phyloP scores from a whole-genome alignment of 1,140 invertebrate species.

The Ladona fulva region DNA sequence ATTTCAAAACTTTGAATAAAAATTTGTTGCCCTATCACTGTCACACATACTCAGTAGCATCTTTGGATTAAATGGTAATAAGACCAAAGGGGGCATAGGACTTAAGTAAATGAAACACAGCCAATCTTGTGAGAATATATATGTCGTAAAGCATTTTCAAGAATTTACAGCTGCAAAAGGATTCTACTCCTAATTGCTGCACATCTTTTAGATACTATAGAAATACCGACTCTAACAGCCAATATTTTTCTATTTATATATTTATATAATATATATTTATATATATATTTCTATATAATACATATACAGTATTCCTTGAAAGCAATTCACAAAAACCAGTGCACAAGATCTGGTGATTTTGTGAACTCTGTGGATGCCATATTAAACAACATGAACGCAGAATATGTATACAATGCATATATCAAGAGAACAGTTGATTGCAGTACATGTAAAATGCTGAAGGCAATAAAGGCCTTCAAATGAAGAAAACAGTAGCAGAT shows the following conservation, averaged over 20 bases:
- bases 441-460: background rate
- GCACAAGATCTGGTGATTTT: background rate
- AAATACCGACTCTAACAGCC: no score
- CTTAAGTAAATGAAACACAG: background rate
- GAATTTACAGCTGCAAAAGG: constrained; percentile 9
- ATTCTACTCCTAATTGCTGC: background rate
- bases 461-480: background rate
- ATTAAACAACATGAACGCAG: background rate
- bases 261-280: no score
- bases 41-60: no score
- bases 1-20: no score
- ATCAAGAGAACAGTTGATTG: background rate
- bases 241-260: no score
- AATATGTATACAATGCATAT: background rate
- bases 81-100: no score
- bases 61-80: no score
- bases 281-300: background rate
- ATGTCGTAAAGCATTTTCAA: background rate
- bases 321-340: background rate
- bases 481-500: background rate
- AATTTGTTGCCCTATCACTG: no score
- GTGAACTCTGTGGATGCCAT: background rate
- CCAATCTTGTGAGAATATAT: constrained; percentile 2
- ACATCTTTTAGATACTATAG: background rate
- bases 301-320: background rate